phyloP scores from a whole-genome alignment of 2,113 vertebrate genomes.

The Limanda limanda region DNA sequence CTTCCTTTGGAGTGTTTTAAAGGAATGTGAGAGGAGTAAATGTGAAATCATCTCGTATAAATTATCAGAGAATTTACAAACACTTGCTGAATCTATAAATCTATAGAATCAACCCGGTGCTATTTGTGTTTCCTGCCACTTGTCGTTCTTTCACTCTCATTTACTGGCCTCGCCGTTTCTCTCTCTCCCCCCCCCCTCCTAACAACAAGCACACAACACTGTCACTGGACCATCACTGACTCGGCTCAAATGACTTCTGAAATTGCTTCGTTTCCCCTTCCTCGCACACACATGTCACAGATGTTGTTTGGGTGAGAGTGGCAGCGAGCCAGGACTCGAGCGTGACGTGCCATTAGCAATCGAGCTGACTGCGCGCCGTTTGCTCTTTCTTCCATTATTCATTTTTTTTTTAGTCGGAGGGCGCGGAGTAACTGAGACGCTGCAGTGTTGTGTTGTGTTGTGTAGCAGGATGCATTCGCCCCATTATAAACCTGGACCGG shows the following conservation, averaged over 20 bases:
- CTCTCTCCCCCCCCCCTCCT: no score
- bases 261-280: slow-evolving; percentile 73
- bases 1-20: neutral
- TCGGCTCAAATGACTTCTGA: slow-evolving; percentile 76
- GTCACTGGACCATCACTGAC: slow-evolving; percentile 72
- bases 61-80: neutral
- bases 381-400: slow-evolving; percentile 51
- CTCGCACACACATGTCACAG: slow-evolving; percentile 71
- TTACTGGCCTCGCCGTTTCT: slow-evolving; percentile 35
- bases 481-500: slow-evolving; percentile 15
- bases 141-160: slow-evolving; percentile 62
- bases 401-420: slow-evolving; percentile 53
- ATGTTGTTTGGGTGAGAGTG: slow-evolving; percentile 67
- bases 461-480: slow-evolving; percentile 12
- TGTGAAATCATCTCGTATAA: neutral
- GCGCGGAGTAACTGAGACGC: slow-evolving; percentile 6
- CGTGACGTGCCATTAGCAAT: slow-evolving; percentile 71
- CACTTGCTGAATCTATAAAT: neutral
- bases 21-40: neutral
- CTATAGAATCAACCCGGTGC: slow-evolving; percentile 37
- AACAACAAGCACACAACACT: slow-evolving; percentile 55
- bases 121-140: slow-evolving; percentile 55
- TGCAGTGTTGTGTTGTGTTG: slow-evolving; percentile 1
- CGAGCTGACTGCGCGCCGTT: slow-evolving; percentile 64
- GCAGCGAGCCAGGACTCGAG: slow-evolving; percentile 61